Evolutionary conservation across 2,797 vertebrate genomes (phyloP).

Genomic region (Ceryle rudis): DNA sequence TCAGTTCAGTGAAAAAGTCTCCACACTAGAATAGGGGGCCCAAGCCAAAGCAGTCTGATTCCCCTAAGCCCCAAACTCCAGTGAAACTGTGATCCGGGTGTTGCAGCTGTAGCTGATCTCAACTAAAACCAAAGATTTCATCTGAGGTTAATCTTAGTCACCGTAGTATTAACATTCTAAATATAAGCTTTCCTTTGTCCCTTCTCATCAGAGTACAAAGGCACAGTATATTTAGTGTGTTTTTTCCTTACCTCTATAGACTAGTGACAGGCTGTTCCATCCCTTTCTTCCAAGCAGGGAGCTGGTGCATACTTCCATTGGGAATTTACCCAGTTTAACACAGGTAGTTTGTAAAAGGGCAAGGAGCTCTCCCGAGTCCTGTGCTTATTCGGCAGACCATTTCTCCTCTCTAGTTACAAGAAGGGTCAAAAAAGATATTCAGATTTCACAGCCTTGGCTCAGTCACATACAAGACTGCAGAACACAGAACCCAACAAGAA

Average conservation of each 20-base stretch:
- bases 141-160: background rate
- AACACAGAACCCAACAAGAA: background rate
- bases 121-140: background rate
- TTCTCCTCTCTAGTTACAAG: background rate
- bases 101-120: background rate
- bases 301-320: background rate
- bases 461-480: background rate
- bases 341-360: background rate
- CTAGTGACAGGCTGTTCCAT: background rate
- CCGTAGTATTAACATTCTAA: background rate
- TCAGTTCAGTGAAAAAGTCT: background rate
- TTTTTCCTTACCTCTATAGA: background rate
- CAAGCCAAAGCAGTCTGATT: background rate
- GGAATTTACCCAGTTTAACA: background rate
- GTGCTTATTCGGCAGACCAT: background rate
- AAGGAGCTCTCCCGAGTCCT: background rate
- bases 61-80: background rate
- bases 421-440: background rate
- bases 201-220: background rate
- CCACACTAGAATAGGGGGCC: accelerated
- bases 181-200: background rate
- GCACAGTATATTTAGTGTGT: background rate
- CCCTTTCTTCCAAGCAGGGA: background rate
- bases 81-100: background rate
- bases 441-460: background rate